Percentiles rank a stretch among this genome's conserved stretches.
These are phyloP conservation scores for Adoxophyes honmai DNA, from an alignment of 1,140 invertebrate genomes.

Conservation along the genomic window DNA sequence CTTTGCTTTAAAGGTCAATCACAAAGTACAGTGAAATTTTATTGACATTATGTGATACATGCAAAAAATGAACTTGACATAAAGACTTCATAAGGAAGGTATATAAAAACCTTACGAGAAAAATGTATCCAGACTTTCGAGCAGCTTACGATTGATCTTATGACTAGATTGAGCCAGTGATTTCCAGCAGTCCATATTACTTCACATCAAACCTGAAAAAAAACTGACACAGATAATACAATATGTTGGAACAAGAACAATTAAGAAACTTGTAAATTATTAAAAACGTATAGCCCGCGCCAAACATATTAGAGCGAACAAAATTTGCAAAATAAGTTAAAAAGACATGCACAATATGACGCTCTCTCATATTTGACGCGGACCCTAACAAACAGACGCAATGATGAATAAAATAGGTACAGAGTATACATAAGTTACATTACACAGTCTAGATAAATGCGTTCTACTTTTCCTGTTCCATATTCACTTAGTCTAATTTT, in stretches of 20 bases:
- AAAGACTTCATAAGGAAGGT: slow-evolving; percentile 49
- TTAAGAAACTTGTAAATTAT: slow-evolving; percentile 36
- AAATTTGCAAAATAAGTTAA: too few relatives aligned
- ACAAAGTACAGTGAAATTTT: background rate
- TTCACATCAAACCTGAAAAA: slow-evolving; percentile 48
- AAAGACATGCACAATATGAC: too few relatives aligned
- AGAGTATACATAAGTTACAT: slow-evolving; percentile 23
- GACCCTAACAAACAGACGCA: background rate
- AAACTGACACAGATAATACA: slow-evolving; percentile 68
- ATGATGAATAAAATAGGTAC: slow-evolving; percentile 2
- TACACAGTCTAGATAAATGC: slow-evolving; percentile 38
- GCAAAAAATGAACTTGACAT: slow-evolving; percentile 50
- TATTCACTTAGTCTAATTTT: slow-evolving; percentile 60
- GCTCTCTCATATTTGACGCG: too few relatives aligned
- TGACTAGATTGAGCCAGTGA: slow-evolving; percentile 76
- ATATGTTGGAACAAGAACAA: slow-evolving; percentile 67
- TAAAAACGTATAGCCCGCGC: background rate
- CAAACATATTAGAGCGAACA: too few relatives aligned
- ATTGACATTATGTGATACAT: slow-evolving; percentile 41
- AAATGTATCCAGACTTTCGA: slow-evolving; percentile 50
- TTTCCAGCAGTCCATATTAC: slow-evolving; percentile 53
- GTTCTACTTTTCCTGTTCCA: slow-evolving; percentile 43
- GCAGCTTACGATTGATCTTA: slow-evolving; percentile 71
- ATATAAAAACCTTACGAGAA: slow-evolving; percentile 39
- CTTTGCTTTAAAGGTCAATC: background rate